These are phyloP conservation scores for Sebastes ruberrimus DNA, from an alignment of 2,797 vertebrate genomes.

Conservation along the genomic window DNA sequence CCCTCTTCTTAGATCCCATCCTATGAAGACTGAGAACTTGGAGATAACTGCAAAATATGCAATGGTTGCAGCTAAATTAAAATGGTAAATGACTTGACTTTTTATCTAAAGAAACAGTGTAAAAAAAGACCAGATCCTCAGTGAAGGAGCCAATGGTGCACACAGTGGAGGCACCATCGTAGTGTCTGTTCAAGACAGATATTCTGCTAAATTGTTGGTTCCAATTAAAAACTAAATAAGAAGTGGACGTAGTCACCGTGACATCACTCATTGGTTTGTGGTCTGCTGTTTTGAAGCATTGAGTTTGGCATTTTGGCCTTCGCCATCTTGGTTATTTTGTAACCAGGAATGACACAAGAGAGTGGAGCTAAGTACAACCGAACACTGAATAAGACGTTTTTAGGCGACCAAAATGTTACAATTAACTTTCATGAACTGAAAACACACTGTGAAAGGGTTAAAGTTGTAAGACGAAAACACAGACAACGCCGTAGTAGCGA, in stretches of 20 bases:
- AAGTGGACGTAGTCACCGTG: too few relatives aligned
- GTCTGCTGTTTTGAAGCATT: fast-evolving
- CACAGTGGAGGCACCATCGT: neutral
- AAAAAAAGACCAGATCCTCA: neutral
- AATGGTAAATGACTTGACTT: conserved; percentile 23
- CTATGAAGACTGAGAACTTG: neutral
- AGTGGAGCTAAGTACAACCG: too few relatives aligned
- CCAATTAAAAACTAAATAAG: neutral
- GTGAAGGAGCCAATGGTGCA: neutral
- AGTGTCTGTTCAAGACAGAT: neutral
- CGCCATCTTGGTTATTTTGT: fast-evolving
- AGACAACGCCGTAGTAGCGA: too few relatives aligned
- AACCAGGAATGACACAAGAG: too few relatives aligned
- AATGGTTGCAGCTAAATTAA: neutral
- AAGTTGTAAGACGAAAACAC: too few relatives aligned
- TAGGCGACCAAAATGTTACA: too few relatives aligned
- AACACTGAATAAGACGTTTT: too few relatives aligned
- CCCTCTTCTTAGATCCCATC: neutral
- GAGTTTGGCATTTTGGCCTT: too few relatives aligned
- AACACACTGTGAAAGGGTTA: too few relatives aligned
- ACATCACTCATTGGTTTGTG: too few relatives aligned
- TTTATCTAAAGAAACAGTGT: neutral
- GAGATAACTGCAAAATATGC: neutral
- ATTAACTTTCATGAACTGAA: too few relatives aligned
- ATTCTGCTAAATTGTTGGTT: neutral